Percentiles rank a stretch among this genome's conserved stretches.
phyloP scores from a whole-genome alignment of 2,797 vertebrate genomes.

The Myotis myotis region DNA sequence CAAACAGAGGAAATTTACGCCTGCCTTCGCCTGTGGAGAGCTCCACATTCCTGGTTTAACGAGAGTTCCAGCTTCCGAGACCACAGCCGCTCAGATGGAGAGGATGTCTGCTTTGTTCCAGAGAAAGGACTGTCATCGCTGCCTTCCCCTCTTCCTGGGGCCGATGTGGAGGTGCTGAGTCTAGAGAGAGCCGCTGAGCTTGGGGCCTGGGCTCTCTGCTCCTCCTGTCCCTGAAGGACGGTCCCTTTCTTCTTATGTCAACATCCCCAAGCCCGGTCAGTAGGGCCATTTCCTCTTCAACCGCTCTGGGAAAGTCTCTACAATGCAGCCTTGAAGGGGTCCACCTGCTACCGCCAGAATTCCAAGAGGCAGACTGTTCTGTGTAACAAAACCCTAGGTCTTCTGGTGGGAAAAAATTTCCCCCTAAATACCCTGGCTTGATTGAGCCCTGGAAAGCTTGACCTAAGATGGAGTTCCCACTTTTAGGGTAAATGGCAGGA shows the following conservation, averaged over 20 bases:
- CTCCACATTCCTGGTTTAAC: conserved; percentile 51
- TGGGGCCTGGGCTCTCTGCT: neutral
- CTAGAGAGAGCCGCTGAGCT: neutral
- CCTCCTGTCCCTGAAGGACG: neutral
- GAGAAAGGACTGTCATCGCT: neutral
- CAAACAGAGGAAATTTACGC: conserved; percentile 74
- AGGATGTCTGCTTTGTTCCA: conserved; percentile 40
- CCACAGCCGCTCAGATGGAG: neutral
- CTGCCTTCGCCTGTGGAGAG: conserved; percentile 54
- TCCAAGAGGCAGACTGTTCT: neutral
- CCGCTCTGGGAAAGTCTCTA: conserved; percentile 54
- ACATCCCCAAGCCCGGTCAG: conserved; percentile 41
- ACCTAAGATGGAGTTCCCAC: neutral
- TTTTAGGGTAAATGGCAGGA: conserved; percentile 21
- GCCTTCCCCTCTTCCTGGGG: neutral
- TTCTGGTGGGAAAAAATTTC: neutral
- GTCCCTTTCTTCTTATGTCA: conserved; percentile 56
- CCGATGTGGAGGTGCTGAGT: neutral
- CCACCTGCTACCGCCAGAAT: conserved; percentile 54
- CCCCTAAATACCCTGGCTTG: neutral
- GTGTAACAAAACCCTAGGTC: neutral
- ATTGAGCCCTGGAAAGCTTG: neutral
- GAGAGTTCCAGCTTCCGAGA: conserved; percentile 67
- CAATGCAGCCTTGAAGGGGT: conserved; percentile 14
- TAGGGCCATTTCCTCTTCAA: conserved; percentile 36